Evolutionary conservation across 1,140 invertebrate species (phyloP), one percentile per base, ranked within the genome.

Genomic region (Phortica variegata): DNA sequence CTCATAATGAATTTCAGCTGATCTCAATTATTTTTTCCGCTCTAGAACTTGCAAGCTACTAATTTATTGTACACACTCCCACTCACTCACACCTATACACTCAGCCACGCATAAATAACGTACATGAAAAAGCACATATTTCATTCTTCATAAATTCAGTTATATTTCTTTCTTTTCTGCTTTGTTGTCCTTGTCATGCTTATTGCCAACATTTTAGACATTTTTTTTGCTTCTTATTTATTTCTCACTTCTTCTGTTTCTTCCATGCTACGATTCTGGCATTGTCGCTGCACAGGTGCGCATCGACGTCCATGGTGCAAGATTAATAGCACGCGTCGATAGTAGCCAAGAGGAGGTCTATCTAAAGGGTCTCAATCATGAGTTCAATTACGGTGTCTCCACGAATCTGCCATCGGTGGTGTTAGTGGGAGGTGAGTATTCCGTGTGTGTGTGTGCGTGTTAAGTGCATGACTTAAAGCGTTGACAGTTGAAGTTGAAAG

Each of bases 321-420:
- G 86, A 74, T 80, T 95, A 36, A 87, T 87, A 52, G 89, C 91
- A 20, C 84, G 84, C 60, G 87, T 95, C n/a, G 90, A 95, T 75
- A 84, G 88, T 58, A 80, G 85, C 47, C 85, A 86, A 62, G 84
- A 86, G 53, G 89, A 90, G 77, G 88, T 87, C 1, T 86, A 84
- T 70, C 78, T 92, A 46, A 85, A 89, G 77, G 88, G 90, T 49
- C 77, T 93, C 34, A 85, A 88, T 75, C 84, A 86, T 60, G 84
- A 88, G 62, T 86, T 85, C 31, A 89, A 89, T 77, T 94, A 93
- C 71, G 88, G 89, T 18, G 87, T 91, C 10, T 85, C 86, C 20
- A 85, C 86, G 54, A 90, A 92, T 73, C 79, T 91, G 26, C 87
- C 87, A 26, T 93, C 91, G 2, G 89, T 92, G 18, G 89, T 94